Evolutionary conservation across 2,888 invertebrate species (phyloP).

Genomic region (Idaea aversata): DNA sequence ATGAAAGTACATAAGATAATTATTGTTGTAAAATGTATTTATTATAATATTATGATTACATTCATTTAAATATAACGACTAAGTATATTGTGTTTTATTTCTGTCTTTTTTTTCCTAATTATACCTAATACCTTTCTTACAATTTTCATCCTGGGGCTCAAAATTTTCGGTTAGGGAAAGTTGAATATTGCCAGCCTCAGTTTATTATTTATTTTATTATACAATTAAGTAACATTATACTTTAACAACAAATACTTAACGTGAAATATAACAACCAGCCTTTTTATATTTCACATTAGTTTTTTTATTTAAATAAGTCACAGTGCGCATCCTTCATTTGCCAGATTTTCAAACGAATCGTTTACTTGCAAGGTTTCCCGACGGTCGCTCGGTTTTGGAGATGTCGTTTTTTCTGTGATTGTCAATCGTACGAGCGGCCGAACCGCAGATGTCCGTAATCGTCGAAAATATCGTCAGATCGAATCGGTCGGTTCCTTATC

Average conservation of each 20-base stretch:
- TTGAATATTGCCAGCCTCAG: neutral
- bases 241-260: neutral
- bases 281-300: neutral
- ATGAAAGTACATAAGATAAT: slow-evolving; percentile 50
- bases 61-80: slow-evolving; percentile 53
- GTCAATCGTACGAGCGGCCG: slow-evolving; percentile 81
- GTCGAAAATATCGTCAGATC: slow-evolving; percentile 84
- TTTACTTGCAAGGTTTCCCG: slow-evolving; percentile 30
- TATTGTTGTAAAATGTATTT: slow-evolving; percentile 79
- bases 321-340: neutral
- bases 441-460: slow-evolving; percentile 89
- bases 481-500: slow-evolving; percentile 53
- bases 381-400: slow-evolving; percentile 25
- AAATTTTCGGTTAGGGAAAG: too few species aligned
- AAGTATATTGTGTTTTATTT: slow-evolving; percentile 35
- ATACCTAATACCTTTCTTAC: neutral
- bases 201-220: neutral
- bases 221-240: neutral
- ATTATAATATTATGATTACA: slow-evolving; percentile 66
- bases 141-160: too few species aligned
- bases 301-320: neutral
- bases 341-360: neutral
- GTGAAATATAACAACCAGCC: slow-evolving; percentile 2
- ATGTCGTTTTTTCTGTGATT: slow-evolving; percentile 30
- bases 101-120: neutral